Conservation (phyloP, 53 echinoderm and acorn worm genomes). For the Paracentrotus lividus region DNA sequence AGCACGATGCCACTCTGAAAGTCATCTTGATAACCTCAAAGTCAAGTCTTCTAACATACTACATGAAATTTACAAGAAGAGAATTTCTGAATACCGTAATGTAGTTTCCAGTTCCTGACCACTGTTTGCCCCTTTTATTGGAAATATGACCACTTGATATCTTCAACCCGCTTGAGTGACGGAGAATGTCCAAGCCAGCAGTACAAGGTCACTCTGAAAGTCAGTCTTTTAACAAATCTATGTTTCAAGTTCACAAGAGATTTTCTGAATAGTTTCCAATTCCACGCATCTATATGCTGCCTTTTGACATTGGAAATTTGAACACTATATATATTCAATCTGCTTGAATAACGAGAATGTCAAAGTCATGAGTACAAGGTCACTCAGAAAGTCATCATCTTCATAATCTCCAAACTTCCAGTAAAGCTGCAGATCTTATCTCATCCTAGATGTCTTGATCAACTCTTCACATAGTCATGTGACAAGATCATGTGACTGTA, state of each 20-base stretch:
- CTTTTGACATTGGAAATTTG: not conserved
- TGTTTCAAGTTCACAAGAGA: not conserved
- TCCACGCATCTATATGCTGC: too few relatives aligned
- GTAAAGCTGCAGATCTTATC: not conserved
- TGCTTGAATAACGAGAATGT: not conserved
- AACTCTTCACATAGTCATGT: not conserved
- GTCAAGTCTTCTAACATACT: too few relatives aligned
- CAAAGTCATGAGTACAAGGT: not conserved
- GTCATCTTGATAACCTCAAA: not conserved
- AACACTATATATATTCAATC: not conserved
- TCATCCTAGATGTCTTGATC: not conserved
- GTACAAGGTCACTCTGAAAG: not conserved
- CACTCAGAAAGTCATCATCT: not conserved
- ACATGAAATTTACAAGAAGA: too few relatives aligned
- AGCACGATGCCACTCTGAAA: not conserved
- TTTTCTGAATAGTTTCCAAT: not conserved
- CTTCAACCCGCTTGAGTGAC: too few relatives aligned
- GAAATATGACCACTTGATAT: too few relatives aligned
- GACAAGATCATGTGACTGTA: not conserved
- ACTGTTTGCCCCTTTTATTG: too few relatives aligned
- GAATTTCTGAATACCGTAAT: too few relatives aligned
- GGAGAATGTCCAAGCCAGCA: not conserved
- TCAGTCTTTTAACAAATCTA: not conserved
- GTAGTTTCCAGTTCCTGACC: too few relatives aligned
- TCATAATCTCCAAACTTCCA: slow-evolving; percentile 10